Percentiles rank a stretch among this genome's conserved stretches.
Evolutionary conservation across 2,113 vertebrate genomes (phyloP).

Genomic region (Galemys pyrenaicus): DNA sequence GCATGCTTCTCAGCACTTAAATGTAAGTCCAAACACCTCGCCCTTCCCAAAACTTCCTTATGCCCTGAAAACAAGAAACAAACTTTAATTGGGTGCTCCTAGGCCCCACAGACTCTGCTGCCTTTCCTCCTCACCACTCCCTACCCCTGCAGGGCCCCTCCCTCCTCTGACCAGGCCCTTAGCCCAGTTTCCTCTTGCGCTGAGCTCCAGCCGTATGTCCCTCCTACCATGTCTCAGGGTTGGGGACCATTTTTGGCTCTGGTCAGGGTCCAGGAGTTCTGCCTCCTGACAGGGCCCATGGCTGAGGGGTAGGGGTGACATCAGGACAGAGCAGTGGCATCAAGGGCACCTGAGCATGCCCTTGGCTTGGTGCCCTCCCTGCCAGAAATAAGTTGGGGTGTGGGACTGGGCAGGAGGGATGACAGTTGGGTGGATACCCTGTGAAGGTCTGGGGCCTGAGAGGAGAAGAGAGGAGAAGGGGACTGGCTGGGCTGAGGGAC

Average conservation of each 20-base stretch:
- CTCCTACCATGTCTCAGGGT: background rate
- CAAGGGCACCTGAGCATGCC: background rate
- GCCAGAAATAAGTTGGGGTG: background rate
- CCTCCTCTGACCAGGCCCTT: background rate
- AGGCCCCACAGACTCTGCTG: background rate
- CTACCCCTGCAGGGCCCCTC: accelerated
- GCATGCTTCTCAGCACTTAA: background rate
- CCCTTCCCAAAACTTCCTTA: background rate
- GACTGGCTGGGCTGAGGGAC: background rate
- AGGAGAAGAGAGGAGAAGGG: background rate
- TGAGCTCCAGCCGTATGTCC: background rate
- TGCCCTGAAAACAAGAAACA: background rate
- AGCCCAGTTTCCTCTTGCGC: no score
- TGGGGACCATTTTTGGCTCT: background rate
- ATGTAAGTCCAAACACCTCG: background rate
- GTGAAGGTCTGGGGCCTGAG: background rate
- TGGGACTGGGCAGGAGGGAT: background rate
- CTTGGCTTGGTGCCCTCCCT: no score
- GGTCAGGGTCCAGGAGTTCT: background rate
- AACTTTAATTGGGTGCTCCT: background rate
- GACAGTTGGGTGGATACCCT: background rate
- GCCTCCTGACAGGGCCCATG: background rate
- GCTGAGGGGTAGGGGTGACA: background rate
- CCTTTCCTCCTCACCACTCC: no score
- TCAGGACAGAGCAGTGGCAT: background rate